Evolutionary conservation across 1,140 invertebrate species (phyloP).

Genomic region (Euwallacea similis): DNA sequence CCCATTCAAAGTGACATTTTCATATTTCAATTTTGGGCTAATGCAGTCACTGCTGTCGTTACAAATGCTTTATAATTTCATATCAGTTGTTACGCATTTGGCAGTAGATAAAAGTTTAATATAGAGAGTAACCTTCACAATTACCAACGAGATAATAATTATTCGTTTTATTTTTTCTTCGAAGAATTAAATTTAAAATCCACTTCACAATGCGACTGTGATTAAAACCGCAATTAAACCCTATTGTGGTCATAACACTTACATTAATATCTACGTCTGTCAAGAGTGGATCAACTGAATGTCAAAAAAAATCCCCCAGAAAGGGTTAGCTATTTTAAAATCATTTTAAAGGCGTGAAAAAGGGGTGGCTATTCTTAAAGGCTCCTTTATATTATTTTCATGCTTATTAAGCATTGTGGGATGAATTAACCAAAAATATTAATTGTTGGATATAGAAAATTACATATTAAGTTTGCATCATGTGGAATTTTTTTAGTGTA

Average conservation of each 20-base stretch:
- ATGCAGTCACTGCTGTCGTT: conserved; percentile 43
- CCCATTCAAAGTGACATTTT: conserved; percentile 44
- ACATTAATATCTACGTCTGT: conserved; percentile 41
- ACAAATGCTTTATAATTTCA: conserved; percentile 38
- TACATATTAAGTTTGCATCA: no score
- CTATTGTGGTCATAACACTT: conserved; percentile 34
- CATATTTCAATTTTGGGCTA: conserved; percentile 44
- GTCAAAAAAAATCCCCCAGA: conserved; percentile 32
- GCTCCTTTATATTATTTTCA: no score
- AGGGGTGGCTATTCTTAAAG: conserved; percentile 18
- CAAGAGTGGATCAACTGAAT: conserved; percentile 34
- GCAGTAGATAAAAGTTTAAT: no score
- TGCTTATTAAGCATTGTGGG: no score
- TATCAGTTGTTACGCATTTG: background rate
- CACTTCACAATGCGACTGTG: background rate
- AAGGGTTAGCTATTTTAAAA: conserved; percentile 32
- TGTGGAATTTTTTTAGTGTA: no score
- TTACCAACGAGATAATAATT: background rate
- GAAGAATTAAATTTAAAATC: background rate
- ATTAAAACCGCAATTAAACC: conserved; percentile 39
- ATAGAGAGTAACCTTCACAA: no score
- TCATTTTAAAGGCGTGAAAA: conserved; percentile 34
- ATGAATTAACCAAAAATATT: no score
- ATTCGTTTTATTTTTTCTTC: conserved; percentile 7
- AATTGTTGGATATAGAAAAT: no score